Conservation (phyloP, 2,113 vertebrate genomes). For the Ptyas mucosa region DNA sequence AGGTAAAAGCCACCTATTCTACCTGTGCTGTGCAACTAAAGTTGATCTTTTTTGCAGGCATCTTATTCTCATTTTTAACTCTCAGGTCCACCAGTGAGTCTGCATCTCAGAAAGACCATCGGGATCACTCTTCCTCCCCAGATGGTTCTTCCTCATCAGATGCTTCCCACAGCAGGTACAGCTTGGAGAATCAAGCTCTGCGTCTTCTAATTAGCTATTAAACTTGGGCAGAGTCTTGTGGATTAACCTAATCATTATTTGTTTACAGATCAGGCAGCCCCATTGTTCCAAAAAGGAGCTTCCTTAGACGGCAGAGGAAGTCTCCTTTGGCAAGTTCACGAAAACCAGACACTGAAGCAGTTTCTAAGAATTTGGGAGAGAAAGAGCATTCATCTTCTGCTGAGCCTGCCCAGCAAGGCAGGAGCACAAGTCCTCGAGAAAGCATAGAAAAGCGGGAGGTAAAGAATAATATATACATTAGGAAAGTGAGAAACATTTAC, state of each 20-base stretch:
- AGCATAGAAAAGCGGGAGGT: constrained; percentile 28
- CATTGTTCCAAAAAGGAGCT: neutral
- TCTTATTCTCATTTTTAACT: neutral
- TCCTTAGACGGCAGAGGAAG: constrained; percentile 2
- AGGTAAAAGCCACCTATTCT: constrained; percentile 48
- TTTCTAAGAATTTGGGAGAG: neutral
- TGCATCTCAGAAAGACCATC: constrained; percentile 59
- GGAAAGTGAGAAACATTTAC: neutral
- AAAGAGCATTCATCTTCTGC: constrained; percentile 14
- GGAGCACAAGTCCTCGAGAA: constrained; percentile 9
- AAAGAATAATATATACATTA: neutral
- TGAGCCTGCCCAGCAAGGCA: neutral
- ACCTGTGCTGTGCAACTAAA: neutral
- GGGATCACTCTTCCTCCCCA: constrained; percentile 61
- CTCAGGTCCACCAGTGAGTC: constrained; percentile 64
- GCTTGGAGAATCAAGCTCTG: constrained; percentile 26
- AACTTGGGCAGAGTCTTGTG: neutral
- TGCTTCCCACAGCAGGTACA: constrained; percentile 66
- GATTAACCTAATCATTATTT: neutral
- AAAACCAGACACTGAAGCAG: neutral
- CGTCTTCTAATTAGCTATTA: neutral
- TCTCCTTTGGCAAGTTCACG: neutral
- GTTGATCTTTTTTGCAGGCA: neutral
- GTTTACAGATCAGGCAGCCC: constrained; percentile 18
- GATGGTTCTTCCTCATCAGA: constrained; percentile 63